Evolutionary conservation across 2,797 vertebrate species (phyloP).

Genomic region (Periophthalmus magnuspinnatus): DNA sequence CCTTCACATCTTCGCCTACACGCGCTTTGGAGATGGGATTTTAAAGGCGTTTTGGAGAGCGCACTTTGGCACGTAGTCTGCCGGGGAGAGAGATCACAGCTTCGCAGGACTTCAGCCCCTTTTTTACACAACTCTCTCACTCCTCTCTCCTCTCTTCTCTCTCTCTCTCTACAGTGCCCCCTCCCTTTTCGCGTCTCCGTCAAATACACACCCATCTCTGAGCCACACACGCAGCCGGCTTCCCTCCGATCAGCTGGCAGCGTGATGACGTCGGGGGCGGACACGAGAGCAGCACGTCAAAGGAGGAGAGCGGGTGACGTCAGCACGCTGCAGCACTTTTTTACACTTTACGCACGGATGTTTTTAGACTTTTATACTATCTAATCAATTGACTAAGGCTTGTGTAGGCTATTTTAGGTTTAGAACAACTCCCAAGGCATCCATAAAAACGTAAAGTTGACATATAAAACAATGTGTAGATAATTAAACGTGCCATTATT

Average conservation of each 20-base stretch:
- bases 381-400: neutral
- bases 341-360: neutral
- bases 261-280: constrained; percentile 83
- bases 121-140: constrained; percentile 66
- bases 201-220: constrained; percentile 47
- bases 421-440: too few relatives aligned
- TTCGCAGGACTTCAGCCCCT: constrained; percentile 64
- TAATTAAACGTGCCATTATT: too few relatives aligned
- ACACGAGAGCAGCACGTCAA: constrained; percentile 70
- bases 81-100: constrained; percentile 30
- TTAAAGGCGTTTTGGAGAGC: neutral
- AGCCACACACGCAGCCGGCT: constrained; percentile 74
- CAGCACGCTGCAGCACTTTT: constrained; percentile 15
- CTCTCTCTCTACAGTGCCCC: constrained; percentile 25
- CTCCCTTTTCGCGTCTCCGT: constrained; percentile 15
- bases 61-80: constrained; percentile 41
- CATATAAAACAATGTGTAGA: too few relatives aligned
- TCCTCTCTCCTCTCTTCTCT: constrained; percentile 22
- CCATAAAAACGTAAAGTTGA: too few relatives aligned
- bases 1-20: neutral
- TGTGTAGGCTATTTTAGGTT: neutral
- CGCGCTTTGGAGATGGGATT: neutral
- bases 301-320: constrained; percentile 63
- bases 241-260: constrained; percentile 92
- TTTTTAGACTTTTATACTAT: neutral